Percentiles rank a stretch among this genome's conserved stretches.
phyloP scores from a whole-genome alignment of 23 tunicate genomes.

The Halocynthia aurantium region DNA sequence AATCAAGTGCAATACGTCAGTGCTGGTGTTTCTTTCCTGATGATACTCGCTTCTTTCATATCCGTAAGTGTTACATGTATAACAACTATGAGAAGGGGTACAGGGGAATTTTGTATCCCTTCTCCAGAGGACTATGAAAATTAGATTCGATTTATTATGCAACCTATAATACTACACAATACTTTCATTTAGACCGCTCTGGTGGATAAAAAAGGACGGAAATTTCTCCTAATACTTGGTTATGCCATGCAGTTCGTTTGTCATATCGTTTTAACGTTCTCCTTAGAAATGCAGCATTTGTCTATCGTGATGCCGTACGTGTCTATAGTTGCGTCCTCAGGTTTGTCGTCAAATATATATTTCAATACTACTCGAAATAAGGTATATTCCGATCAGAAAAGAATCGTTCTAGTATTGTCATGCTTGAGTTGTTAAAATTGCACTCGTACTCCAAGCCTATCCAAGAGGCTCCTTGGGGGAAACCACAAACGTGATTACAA shows the following conservation, averaged over 20 bases:
- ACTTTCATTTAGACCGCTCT: constrained; percentile 9
- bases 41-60: neutral
- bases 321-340: neutral
- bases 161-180: neutral
- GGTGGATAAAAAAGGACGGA: constrained; percentile 35
- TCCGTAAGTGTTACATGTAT: too few relatives aligned
- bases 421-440: too few relatives aligned
- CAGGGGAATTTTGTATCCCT: too few relatives aligned
- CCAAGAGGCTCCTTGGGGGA: too few relatives aligned
- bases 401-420: too few relatives aligned
- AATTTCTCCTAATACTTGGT: constrained; percentile 29
- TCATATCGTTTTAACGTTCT: neutral
- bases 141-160: too few relatives aligned
- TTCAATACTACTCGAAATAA: too few relatives aligned
- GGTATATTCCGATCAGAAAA: too few relatives aligned
- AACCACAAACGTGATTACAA: too few relatives aligned
- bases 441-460: too few relatives aligned
- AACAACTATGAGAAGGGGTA: too few relatives aligned
- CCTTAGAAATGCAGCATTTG: neutral
- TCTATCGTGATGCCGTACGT: neutral
- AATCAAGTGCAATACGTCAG: constrained; percentile 3
- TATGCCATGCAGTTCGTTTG: constrained; percentile 6
- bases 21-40: neutral
- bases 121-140: too few relatives aligned
- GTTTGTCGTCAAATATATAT: neutral